Percentiles rank a stretch among this genome's conserved stretches.
Conservation (phyloP, 2,888 invertebrate species). For the Odontocolon sp. region DNA sequence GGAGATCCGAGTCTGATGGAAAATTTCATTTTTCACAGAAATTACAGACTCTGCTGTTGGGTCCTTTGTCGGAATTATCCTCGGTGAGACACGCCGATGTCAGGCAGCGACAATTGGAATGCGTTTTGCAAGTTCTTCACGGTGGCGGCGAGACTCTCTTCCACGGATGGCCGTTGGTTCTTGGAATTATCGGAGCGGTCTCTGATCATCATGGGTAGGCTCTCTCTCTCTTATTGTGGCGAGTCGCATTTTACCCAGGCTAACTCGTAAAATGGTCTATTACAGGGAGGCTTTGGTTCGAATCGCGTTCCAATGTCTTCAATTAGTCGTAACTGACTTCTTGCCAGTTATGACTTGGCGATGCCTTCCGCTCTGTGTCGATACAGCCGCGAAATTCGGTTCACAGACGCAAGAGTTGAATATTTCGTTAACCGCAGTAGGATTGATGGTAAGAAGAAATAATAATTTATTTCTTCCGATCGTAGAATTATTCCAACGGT, state of each 20-base stretch:
- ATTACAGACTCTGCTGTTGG: conserved; percentile 92
- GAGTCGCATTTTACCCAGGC: conserved; percentile 22
- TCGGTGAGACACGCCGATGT: conserved; percentile 96
- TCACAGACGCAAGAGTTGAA: conserved; percentile 98
- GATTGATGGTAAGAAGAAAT: conserved; percentile 89
- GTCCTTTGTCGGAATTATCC: conserved; percentile 95
- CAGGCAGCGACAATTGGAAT: conserved; percentile 96
- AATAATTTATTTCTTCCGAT: no score
- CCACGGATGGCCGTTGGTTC: conserved; percentile 97
- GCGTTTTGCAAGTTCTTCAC: conserved; percentile 95
- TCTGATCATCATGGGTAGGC: conserved; percentile 93
- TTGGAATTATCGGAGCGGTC: conserved; percentile 97
- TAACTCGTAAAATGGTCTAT: no score
- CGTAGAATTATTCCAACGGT: neutral
- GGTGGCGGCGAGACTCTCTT: conserved; percentile 95
- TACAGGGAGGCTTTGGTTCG: conserved; percentile 93
- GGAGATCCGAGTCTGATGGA: neutral
- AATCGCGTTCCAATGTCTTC: conserved; percentile 97
- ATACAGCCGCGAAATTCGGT: conserved; percentile 97
- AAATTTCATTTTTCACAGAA: conserved; percentile 80
- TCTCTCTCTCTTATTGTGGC: neutral
- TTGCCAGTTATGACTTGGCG: conserved; percentile 95
- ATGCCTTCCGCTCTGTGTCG: conserved; percentile 94
- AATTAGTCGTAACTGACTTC: conserved; percentile 97
- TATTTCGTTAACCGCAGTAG: conserved; percentile 98